These are phyloP conservation scores for Petroica traversi DNA, from an alignment of 2,113 vertebrate genomes.

Conservation along the genomic window DNA sequence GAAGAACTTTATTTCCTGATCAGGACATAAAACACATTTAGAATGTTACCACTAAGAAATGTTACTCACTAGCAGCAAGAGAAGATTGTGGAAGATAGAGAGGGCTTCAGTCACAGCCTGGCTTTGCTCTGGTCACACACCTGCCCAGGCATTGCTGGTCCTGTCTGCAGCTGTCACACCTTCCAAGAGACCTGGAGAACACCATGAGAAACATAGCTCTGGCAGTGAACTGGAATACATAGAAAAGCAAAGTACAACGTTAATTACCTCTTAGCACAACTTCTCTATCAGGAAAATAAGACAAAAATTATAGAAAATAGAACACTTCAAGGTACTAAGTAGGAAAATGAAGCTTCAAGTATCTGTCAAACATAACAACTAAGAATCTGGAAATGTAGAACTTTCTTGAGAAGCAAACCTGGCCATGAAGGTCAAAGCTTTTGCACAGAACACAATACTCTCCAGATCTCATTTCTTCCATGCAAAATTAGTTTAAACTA, in stretches of 20 bases:
- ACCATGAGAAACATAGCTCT: constrained; percentile 31
- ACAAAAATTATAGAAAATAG: background rate
- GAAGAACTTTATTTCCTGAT: background rate
- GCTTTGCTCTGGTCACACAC: background rate
- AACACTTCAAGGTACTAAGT: background rate
- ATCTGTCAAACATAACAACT: background rate
- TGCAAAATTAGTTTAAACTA: constrained; percentile 28
- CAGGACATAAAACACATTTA: background rate
- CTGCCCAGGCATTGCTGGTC: constrained; percentile 18
- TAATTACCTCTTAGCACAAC: background rate
- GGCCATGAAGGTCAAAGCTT: constrained; percentile 28
- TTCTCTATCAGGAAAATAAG: background rate
- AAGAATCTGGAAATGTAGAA: background rate
- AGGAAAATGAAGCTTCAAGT: background rate
- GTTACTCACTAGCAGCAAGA: background rate
- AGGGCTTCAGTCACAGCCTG: background rate
- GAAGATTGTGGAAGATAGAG: background rate
- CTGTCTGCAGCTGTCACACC: background rate
- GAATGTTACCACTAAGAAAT: background rate
- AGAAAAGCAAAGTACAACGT: background rate
- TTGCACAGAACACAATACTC: constrained; percentile 23
- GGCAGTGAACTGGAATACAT: background rate
- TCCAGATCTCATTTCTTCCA: constrained; percentile 14
- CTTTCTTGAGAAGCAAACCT: background rate
- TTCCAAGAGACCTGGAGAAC: constrained; percentile 43